Base-by-base conservation (phyloP, 2,888 invertebrate genomes). In the Eupithecia pulchellata region DNA sequence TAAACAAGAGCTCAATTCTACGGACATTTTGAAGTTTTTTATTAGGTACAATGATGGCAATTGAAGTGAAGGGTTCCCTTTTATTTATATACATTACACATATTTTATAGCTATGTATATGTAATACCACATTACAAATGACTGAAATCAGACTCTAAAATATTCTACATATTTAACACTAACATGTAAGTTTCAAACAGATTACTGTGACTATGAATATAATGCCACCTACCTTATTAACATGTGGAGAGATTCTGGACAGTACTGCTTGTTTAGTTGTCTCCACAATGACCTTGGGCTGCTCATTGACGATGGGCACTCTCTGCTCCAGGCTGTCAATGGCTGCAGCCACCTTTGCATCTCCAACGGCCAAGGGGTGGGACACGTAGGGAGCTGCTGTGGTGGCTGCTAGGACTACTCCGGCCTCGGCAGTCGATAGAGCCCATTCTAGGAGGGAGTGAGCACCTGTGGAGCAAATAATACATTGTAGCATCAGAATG, bases 401-500 rank as follows among this genome's bases (percentile, higher is more conserved):
- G 32, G 92, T 93, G 0, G 97, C 94, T 0, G 96, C 96, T 77
- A 95, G 94, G 32, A 95, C 92, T 34, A 96, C 93, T 2, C 96
- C 95, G 1, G 96, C 95, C 81, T 96, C 96, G 0, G 96, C 96
- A 1, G 96, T 96, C 27, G 95, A 95, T 4, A 96, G 88, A 0
- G 96, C 96, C 96, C 96, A 96, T 87, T 96, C 96, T 27, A 96
- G 92, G 65, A 96, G 92, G 5, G 95, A 95, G 84, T 96, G 96
- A 25, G 95, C 95, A 67, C 95, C 96, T 95, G 76, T 1, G 32
- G 27, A 29, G 11, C 20, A 30, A 65, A 57, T 11, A 52, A 20
- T 11, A 25, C 13, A 25, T 52, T 52, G 11, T 25, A 52, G 52
- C 13, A 25, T 4, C 4, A 52, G 13, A 25, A 52, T 25, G 47